phyloP scores from a whole-genome alignment of 2,113 vertebrate genomes.

The Zosterops pallidus region DNA sequence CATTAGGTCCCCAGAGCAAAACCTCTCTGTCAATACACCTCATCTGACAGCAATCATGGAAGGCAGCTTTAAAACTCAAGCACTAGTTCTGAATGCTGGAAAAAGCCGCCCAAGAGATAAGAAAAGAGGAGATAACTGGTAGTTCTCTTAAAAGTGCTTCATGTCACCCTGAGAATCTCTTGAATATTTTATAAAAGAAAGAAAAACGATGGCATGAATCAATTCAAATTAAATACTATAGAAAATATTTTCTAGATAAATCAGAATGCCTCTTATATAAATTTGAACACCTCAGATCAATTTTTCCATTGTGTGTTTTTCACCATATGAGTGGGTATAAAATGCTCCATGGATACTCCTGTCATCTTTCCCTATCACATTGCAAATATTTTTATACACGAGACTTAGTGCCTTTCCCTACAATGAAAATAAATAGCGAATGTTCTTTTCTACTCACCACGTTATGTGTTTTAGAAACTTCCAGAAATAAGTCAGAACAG shows the following conservation, averaged over 20 bases:
- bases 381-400: conserved; percentile 34
- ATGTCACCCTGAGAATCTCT: neutral
- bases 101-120: conserved; percentile 31
- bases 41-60: neutral
- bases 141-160: neutral
- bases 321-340: conserved; percentile 9
- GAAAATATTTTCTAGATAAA: neutral
- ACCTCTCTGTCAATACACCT: neutral
- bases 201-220: neutral
- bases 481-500: conserved; percentile 60
- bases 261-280: neutral
- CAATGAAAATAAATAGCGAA: neutral
- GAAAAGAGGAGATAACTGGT: neutral
- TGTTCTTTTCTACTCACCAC: conserved; percentile 27
- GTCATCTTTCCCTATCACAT: conserved; percentile 8
- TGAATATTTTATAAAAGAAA: conserved; percentile 7
- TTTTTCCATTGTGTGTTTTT: conserved; percentile 50
- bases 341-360: conserved; percentile 21
- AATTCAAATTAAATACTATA: neutral
- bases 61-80: neutral
- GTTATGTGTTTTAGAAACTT: conserved; percentile 44
- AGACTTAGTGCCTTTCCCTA: conserved; percentile 38
- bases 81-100: neutral
- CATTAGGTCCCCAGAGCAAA: conserved; percentile 19
- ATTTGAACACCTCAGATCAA: neutral